phyloP scores from a whole-genome alignment of 2,113 vertebrate species.

The Prolemur simus region DNA sequence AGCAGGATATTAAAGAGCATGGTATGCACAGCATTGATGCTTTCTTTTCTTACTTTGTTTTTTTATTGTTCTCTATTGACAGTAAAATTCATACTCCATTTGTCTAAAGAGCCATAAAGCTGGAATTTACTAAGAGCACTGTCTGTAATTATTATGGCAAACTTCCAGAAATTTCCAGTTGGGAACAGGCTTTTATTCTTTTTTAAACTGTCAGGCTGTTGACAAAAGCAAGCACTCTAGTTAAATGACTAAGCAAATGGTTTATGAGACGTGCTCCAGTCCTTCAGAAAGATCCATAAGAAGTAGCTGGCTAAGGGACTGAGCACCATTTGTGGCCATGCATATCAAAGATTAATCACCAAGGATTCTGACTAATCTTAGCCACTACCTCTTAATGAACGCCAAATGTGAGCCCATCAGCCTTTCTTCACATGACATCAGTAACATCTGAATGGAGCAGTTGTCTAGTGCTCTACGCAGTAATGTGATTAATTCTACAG shows the following conservation, averaged over 20 bases:
- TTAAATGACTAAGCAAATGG: slow-evolving; percentile 74
- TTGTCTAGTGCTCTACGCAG: slow-evolving; percentile 25
- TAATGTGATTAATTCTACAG: slow-evolving; percentile 52
- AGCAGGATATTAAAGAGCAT: not conserved
- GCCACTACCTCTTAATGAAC: slow-evolving; percentile 56
- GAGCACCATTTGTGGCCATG: slow-evolving; percentile 18
- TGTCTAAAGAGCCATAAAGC: slow-evolving; percentile 17
- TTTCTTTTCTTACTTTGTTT: slow-evolving; percentile 40
- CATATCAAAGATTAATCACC: slow-evolving; percentile 65
- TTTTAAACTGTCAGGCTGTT: slow-evolving; percentile 72
- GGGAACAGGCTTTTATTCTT: slow-evolving; percentile 61
- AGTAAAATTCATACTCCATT: slow-evolving; percentile 50
- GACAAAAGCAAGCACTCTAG: slow-evolving; percentile 73
- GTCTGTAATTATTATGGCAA: slow-evolving; percentile 68
- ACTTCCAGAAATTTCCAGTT: slow-evolving; percentile 58
- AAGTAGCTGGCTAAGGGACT: slow-evolving; percentile 66
- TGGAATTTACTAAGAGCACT: slow-evolving; percentile 61
- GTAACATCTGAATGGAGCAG: not conserved
- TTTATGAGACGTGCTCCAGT: slow-evolving; percentile 51
- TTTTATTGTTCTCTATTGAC: slow-evolving; percentile 58
- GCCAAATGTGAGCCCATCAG: slow-evolving; percentile 59
- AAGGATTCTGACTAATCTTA: slow-evolving; percentile 66
- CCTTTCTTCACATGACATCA: slow-evolving; percentile 9
- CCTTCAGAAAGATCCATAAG: slow-evolving; percentile 57
- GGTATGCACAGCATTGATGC: not conserved